These are phyloP conservation scores for Cassiopea andromeda DNA, from an alignment of 30 jellyfish, hydroid and myxozoan genomes.

Conservation along the genomic window DNA sequence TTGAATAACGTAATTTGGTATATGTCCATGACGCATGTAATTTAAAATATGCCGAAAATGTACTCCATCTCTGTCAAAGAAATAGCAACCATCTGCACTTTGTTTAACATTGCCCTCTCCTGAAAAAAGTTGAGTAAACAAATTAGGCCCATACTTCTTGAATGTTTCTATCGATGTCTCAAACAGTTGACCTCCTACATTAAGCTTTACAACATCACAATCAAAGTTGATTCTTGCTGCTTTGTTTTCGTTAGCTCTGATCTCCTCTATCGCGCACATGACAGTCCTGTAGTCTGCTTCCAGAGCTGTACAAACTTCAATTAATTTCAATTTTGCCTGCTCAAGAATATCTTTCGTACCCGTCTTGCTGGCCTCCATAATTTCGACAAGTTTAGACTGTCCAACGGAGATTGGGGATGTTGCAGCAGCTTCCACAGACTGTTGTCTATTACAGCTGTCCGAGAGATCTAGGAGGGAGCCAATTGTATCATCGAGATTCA, in stretches of 20 bases:
- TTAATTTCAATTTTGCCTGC: background rate
- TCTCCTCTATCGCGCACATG: background rate
- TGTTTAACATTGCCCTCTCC: conserved; percentile 16
- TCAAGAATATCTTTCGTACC: background rate
- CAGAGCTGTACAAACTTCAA: background rate
- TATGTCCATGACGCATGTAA: conserved; percentile 17
- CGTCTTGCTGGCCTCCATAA: background rate
- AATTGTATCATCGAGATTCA: background rate
- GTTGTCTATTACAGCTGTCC: background rate
- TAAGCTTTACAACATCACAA: conserved; percentile 25
- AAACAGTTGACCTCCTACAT: conserved; percentile 50
- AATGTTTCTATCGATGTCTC: conserved; percentile 15
- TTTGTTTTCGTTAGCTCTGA: background rate
- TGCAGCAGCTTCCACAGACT: background rate
- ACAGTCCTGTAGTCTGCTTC: background rate
- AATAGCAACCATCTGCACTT: conserved; percentile 26
- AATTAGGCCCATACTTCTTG: conserved; percentile 3
- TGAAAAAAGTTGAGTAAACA: background rate
- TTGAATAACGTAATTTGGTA: background rate
- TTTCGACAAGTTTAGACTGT: background rate
- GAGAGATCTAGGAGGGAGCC: background rate
- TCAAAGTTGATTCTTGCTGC: background rate
- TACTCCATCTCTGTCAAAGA: conserved; percentile 36
- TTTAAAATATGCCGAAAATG: conserved; percentile 39
- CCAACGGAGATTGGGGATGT: background rate